These are phyloP conservation scores for Argyresthia albistria DNA, from an alignment of 2,888 invertebrate species.

Conservation along the genomic window DNA sequence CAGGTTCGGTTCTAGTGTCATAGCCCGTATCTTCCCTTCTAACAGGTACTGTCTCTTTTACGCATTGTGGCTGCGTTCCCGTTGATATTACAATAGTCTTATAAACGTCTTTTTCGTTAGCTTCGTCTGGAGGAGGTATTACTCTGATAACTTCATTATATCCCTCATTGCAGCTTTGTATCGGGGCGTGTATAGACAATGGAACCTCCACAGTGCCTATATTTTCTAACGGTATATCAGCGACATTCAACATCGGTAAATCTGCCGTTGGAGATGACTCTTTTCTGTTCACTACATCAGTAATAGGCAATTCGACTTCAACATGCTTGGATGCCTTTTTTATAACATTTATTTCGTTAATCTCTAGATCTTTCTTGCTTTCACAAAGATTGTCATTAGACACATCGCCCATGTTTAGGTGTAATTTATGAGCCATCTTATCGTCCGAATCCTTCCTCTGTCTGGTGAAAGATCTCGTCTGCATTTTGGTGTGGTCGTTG, in stretches of 20 bases:
- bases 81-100: constrained; percentile 45
- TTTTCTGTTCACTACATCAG: too few relatives aligned
- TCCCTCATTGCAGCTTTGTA: too few relatives aligned
- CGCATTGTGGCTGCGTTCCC: constrained; percentile 27
- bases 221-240: too few relatives aligned
- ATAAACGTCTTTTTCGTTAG: constrained; percentile 13
- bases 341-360: background rate
- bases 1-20: background rate
- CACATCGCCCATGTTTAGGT: background rate
- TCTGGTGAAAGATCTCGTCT: background rate
- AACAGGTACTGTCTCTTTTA: too few relatives aligned
- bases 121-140: background rate
- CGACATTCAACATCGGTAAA: too few relatives aligned
- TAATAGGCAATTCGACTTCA: too few relatives aligned
- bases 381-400: background rate
- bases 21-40: too few relatives aligned
- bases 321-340: too few relatives aligned
- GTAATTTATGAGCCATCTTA: background rate
- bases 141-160: background rate
- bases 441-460: background rate
- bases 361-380: background rate
- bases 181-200: too few relatives aligned
- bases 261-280: too few relatives aligned
- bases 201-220: too few relatives aligned
- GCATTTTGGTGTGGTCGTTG: background rate